These are phyloP conservation scores for Fragum whitleyi DNA, from an alignment of 2,888 invertebrate species.

Conservation along the genomic window DNA sequence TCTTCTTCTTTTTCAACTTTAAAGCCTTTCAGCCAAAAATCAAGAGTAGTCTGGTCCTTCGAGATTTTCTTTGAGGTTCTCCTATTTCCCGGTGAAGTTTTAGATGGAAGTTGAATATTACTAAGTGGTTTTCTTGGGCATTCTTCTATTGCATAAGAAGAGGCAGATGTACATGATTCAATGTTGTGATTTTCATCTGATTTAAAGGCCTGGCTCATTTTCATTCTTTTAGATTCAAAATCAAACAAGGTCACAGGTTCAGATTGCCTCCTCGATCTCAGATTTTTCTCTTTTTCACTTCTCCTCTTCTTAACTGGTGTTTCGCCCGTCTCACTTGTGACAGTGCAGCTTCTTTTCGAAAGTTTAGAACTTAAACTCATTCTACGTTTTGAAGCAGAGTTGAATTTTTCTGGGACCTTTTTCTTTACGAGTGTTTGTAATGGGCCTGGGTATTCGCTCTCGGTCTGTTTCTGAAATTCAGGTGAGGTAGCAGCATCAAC, in stretches of 20 bases:
- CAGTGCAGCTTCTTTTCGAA: background rate
- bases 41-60: background rate
- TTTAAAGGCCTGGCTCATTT: background rate
- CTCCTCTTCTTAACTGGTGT: background rate
- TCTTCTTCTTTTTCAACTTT: too few species aligned
- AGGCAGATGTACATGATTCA: background rate
- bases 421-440: slow-evolving; percentile 39
- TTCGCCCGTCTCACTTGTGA: background rate
- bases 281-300: too few species aligned
- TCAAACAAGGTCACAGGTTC: background rate
- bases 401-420: slow-evolving; percentile 34
- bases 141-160: background rate
- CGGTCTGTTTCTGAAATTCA: background rate
- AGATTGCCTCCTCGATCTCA: background rate
- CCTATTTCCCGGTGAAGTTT: background rate
- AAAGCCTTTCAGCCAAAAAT: slow-evolving; percentile 1
- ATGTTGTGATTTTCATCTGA: background rate
- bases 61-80: background rate
- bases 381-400: background rate
- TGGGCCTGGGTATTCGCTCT: slow-evolving; percentile 57
- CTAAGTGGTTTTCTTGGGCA: background rate
- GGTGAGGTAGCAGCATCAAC: slow-evolving; percentile 6
- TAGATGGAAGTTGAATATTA: background rate
- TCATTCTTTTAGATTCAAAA: background rate
- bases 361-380: background rate